Percentiles rank a stretch among this genome's conserved stretches.
Evolutionary conservation across 2,888 invertebrate genomes (phyloP).

Genomic region (Agrochola litura): DNA sequence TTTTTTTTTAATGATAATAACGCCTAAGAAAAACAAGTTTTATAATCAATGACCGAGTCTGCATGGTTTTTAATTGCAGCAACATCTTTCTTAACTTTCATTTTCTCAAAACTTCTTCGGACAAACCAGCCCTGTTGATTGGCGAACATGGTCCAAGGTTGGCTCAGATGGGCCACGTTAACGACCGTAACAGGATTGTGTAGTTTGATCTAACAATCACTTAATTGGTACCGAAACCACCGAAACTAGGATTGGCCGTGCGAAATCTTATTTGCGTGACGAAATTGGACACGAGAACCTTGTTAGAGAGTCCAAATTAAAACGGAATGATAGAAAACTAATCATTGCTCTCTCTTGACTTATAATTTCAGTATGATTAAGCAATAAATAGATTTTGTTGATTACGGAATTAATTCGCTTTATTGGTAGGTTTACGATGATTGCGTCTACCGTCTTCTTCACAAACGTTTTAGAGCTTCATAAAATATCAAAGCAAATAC

Average conservation of each 20-base stretch:
- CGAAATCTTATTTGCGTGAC: constrained; percentile 58
- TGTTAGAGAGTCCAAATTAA: constrained; percentile 50
- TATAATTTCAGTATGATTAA: constrained; percentile 55
- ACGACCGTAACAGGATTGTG: constrained; percentile 54
- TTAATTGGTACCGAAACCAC: constrained; percentile 58
- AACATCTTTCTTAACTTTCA: constrained; percentile 9
- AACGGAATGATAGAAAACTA: constrained; percentile 38
- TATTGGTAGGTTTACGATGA: constrained; percentile 58
- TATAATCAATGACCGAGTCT: neutral
- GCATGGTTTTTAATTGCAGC: constrained; percentile 8
- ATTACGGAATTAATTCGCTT: constrained; percentile 58
- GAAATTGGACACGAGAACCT: constrained; percentile 58
- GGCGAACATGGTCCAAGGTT: constrained; percentile 38
- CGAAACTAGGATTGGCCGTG: constrained; percentile 59
- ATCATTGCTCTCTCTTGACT: constrained; percentile 45
- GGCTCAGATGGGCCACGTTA: constrained; percentile 34
- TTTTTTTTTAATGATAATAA: neutral
- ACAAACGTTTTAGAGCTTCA: constrained; percentile 55
- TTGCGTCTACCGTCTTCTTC: constrained; percentile 47
- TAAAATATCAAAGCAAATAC: constrained; percentile 48
- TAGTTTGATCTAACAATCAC: constrained; percentile 57
- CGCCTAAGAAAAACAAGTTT: neutral
- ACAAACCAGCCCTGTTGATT: constrained; percentile 43
- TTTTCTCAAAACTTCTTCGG: constrained; percentile 21
- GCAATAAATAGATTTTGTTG: constrained; percentile 60